Percentiles rank a stretch among this genome's conserved stretches.
Conservation (phyloP, 1,140 invertebrate species). For the Drosophila triauraria region DNA sequence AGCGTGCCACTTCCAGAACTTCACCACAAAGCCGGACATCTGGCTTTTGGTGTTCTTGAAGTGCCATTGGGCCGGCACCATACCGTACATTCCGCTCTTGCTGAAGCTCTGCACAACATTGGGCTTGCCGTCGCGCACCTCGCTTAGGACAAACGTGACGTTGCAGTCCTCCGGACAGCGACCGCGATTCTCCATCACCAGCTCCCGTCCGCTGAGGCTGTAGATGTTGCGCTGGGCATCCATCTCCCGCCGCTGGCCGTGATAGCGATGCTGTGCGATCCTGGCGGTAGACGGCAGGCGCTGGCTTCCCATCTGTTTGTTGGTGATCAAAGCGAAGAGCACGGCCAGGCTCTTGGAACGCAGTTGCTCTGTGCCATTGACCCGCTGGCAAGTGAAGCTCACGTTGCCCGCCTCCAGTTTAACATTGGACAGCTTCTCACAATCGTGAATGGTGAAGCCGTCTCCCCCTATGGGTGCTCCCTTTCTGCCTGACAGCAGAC, state of each 20-base stretch:
- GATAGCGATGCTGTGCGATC: conserved; percentile 82
- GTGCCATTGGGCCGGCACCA: conserved; percentile 88
- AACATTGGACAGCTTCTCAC: conserved; percentile 85
- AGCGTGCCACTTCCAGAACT: conserved; percentile 91
- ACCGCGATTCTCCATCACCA: conserved; percentile 88
- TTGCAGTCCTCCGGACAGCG: conserved; percentile 88
- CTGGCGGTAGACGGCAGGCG: conserved; percentile 56
- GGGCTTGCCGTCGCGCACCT: conserved; percentile 86
- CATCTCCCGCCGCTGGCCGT: conserved; percentile 86
- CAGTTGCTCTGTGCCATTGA: conserved; percentile 74
- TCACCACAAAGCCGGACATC: conserved; percentile 90
- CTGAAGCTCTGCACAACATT: conserved; percentile 86
- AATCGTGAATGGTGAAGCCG: conserved; percentile 86
- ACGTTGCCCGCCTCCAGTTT: conserved; percentile 79
- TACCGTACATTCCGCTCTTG: conserved; percentile 88
- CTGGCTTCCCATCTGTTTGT: conserved; percentile 71
- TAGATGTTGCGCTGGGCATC: conserved; percentile 87
- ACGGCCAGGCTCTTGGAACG: conserved; percentile 78
- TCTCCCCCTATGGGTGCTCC: conserved; percentile 86
- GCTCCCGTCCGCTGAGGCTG: conserved; percentile 86
- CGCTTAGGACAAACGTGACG: conserved; percentile 87
- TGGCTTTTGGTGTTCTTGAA: conserved; percentile 87
- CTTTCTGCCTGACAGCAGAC: conserved; percentile 88
- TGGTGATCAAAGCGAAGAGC: conserved; percentile 85
- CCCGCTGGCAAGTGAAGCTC: conserved; percentile 85